These are phyloP conservation scores for Smittia aterrima DNA, from an alignment of 2,888 invertebrate genomes.

Conservation along the genomic window DNA sequence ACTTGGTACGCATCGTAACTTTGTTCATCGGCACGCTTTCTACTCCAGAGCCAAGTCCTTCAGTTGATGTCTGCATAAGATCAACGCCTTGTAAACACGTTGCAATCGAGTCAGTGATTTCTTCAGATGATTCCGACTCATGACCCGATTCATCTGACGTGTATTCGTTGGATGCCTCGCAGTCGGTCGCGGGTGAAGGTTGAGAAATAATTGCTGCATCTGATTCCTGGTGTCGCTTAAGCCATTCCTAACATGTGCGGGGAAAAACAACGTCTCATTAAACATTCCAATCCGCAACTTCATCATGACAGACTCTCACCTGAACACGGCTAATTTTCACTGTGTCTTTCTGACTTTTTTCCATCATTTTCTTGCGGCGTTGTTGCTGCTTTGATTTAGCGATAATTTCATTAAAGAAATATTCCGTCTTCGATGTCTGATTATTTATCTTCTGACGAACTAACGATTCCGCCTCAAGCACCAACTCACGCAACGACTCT, in stretches of 20 bases:
- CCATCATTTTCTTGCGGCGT: constrained; percentile 34
- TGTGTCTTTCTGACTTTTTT: constrained; percentile 50
- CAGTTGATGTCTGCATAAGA: constrained; percentile 55
- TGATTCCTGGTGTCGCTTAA: constrained; percentile 52
- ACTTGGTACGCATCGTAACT: constrained; percentile 59
- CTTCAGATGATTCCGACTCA: constrained; percentile 73
- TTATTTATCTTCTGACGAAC: constrained; percentile 58
- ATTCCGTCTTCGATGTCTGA: constrained; percentile 23
- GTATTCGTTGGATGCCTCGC: constrained; percentile 87
- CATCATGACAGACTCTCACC: constrained; percentile 45
- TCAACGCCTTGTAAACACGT: constrained; percentile 59
- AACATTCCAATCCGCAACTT: constrained; percentile 10
- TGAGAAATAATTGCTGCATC: not conserved
- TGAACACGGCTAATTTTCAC: constrained; percentile 53
- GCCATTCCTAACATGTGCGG: constrained; percentile 50
- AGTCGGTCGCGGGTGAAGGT: constrained; percentile 53
- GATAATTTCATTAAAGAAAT: constrained; percentile 48
- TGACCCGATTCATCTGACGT: constrained; percentile 66
- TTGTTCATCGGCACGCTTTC: constrained; percentile 57
- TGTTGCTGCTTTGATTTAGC: constrained; percentile 33
- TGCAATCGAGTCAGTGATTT: constrained; percentile 71
- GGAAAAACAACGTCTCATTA: not conserved
- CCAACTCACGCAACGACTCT: constrained; percentile 69
- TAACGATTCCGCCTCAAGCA: constrained; percentile 77
- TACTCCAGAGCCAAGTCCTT: constrained; percentile 54